A percentile compares a stretch with the other conserved stretches of the same genome.
phyloP scores from a whole-genome alignment of 2,888 invertebrate genomes.

The Branchipolynoe longqiensis region DNA sequence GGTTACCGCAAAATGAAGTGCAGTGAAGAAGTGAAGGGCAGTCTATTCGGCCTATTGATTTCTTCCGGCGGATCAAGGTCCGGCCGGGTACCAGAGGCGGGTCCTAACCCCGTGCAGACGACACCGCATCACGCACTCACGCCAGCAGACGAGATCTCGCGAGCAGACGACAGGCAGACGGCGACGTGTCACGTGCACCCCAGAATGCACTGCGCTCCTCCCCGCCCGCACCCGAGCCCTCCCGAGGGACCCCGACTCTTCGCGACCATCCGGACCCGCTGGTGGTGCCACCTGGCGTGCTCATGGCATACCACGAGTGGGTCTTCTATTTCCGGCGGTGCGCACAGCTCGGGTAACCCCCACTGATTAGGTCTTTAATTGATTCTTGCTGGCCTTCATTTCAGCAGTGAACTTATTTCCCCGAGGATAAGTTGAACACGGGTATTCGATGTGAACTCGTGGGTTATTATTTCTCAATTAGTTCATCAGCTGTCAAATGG shows the following conservation, averaged over 20 bases:
- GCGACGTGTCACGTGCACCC: slow-evolving; percentile 2
- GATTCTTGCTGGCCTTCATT: slow-evolving; percentile 48
- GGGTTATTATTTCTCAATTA: background rate
- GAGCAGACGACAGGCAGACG: slow-evolving; percentile 1
- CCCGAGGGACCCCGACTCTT: slow-evolving; percentile 18
- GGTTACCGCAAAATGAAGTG: no score
- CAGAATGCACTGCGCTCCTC: background rate
- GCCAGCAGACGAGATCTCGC: background rate
- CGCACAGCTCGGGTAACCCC: slow-evolving; percentile 5
- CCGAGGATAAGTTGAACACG: background rate
- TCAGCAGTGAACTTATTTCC: slow-evolving; percentile 9
- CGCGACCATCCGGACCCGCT: slow-evolving; percentile 20
- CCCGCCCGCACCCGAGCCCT: slow-evolving; percentile 9
- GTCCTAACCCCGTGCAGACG: background rate
- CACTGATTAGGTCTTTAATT: slow-evolving; percentile 37
- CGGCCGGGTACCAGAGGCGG: no score
- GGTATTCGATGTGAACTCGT: background rate
- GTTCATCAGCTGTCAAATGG: background rate
- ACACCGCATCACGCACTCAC: background rate
- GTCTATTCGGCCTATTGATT: no score
- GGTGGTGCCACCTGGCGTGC: slow-evolving; percentile 32
- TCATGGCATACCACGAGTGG: background rate
- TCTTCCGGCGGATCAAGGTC: no score
- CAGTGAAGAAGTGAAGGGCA: no score
- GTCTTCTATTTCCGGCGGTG: slow-evolving; percentile 30